Percentiles rank a stretch among this genome's conserved stretches.
Conservation (phyloP, 2,888 invertebrate genomes). For the Tridacna gigas region DNA sequence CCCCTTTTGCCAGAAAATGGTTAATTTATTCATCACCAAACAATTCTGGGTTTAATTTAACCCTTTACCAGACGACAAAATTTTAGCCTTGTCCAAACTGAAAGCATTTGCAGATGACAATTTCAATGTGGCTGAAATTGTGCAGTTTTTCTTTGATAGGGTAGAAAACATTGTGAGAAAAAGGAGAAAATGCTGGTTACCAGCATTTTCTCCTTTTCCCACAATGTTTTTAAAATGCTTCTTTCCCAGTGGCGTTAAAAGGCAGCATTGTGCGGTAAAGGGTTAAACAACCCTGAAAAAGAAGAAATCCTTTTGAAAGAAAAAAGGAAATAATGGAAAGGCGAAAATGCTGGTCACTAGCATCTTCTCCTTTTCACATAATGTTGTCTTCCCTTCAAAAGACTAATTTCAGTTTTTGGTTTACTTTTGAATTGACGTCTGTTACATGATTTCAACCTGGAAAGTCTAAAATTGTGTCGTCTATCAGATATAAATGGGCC, state of each 20-base stretch:
- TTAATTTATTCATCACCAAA: no score
- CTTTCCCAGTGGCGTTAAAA: neutral
- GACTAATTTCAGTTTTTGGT: neutral
- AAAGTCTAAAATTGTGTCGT: no score
- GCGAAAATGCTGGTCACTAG: neutral
- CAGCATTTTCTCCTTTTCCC: neutral
- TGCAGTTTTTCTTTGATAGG: no score
- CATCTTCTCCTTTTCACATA: neutral
- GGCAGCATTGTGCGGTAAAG: neutral
- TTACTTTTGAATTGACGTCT: no score
- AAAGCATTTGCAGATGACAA: no score
- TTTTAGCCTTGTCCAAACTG: no score
- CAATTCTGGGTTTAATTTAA: no score
- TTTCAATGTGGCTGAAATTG: no score
- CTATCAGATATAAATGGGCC: no score
- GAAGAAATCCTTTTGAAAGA: neutral
- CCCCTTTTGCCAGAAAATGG: no score
- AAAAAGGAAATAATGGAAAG: neutral
- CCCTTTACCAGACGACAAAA: neutral
- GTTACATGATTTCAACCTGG: no score
- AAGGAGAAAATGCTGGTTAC: neutral
- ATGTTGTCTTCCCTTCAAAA: neutral
- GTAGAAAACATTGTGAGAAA: neutral
- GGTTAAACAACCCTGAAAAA: neutral
- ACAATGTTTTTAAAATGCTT: neutral